Percentiles rank a stretch among this genome's conserved stretches.
phyloP scores from a whole-genome alignment of 2,888 invertebrate species.

The Drosophila atroscutellata region DNA sequence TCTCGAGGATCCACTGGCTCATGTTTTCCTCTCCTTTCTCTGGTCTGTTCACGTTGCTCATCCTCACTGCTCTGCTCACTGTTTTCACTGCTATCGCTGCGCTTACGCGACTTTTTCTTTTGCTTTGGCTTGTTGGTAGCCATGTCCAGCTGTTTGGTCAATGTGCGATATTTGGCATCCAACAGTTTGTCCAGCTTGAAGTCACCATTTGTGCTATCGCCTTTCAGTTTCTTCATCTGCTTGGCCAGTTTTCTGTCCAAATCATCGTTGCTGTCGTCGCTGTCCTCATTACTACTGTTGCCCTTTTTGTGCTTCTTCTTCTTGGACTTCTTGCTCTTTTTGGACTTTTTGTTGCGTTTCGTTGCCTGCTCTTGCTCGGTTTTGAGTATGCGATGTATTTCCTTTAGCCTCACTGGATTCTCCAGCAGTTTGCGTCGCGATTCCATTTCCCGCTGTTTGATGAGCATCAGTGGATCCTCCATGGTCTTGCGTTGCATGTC shows the following conservation, averaged over 20 bases:
- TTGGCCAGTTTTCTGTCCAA: slow-evolving; percentile 88
- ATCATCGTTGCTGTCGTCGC: slow-evolving; percentile 83
- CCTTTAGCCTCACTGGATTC: slow-evolving; percentile 96
- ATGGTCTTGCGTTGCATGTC: slow-evolving; percentile 95
- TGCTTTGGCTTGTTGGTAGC: slow-evolving; percentile 68
- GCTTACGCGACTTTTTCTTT: slow-evolving; percentile 34
- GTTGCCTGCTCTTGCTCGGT: slow-evolving; percentile 85
- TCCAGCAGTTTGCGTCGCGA: slow-evolving; percentile 93
- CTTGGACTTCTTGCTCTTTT: slow-evolving; percentile 74
- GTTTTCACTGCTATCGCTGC: slow-evolving; percentile 11
- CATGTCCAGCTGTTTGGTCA: slow-evolving; percentile 84
- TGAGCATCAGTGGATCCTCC: slow-evolving; percentile 96
- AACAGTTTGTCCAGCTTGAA: slow-evolving; percentile 82
- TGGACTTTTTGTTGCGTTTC: slow-evolving; percentile 60
- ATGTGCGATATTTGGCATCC: slow-evolving; percentile 83
- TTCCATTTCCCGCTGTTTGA: slow-evolving; percentile 95
- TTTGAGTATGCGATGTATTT: slow-evolving; percentile 91
- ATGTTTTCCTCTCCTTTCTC: slow-evolving; percentile 5
- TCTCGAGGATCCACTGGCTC: not conserved
- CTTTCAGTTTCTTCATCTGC: slow-evolving; percentile 87
- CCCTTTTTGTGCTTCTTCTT: slow-evolving; percentile 76
- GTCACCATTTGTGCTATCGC: slow-evolving; percentile 75
- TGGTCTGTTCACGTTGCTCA: not conserved
- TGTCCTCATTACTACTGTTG: slow-evolving; percentile 39
- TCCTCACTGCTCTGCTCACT: not conserved